Evolutionary conservation across 2,888 invertebrate genomes (phyloP).

Genomic region (Agrochola lota): DNA sequence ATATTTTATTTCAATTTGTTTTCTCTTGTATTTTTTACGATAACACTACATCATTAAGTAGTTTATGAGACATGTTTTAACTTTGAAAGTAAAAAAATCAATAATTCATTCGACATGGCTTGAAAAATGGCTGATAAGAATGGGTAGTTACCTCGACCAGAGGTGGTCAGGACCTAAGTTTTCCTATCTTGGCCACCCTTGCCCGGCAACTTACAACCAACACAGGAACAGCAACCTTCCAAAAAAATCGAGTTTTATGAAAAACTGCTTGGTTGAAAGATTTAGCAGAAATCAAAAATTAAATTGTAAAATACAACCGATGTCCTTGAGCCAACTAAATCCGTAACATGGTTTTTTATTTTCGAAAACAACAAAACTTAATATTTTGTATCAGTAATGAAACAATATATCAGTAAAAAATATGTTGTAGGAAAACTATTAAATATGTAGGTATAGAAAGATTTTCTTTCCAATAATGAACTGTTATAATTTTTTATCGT

Average conservation of each 20-base stretch:
- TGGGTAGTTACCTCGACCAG: background rate
- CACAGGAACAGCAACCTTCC: background rate
- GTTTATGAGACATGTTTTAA: slow-evolving; percentile 34
- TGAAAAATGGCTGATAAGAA: slow-evolving; percentile 25
- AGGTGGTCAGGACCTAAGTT: background rate
- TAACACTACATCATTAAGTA: slow-evolving; percentile 44
- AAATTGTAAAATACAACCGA: background rate
- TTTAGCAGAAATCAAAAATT: background rate
- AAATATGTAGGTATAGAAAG: background rate
- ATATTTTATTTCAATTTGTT: slow-evolving; percentile 59
- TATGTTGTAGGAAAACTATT: background rate
- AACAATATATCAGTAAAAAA: background rate
- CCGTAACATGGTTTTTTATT: slow-evolving; percentile 1
- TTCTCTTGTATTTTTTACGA: slow-evolving; percentile 46
- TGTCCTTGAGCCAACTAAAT: background rate
- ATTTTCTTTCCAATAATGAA: background rate
- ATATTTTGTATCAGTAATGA: background rate
- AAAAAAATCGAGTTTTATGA: background rate
- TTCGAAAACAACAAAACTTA: background rate
- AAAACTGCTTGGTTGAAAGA: background rate
- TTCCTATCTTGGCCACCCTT: background rate
- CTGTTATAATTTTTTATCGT: slow-evolving; percentile 34
- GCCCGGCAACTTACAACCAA: background rate
- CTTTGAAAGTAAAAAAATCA: slow-evolving; percentile 28
- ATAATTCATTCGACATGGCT: slow-evolving; percentile 40